Evolutionary conservation across 2,113 vertebrate genomes (phyloP).

Genomic region (Acrocephalus arundinaceus): DNA sequence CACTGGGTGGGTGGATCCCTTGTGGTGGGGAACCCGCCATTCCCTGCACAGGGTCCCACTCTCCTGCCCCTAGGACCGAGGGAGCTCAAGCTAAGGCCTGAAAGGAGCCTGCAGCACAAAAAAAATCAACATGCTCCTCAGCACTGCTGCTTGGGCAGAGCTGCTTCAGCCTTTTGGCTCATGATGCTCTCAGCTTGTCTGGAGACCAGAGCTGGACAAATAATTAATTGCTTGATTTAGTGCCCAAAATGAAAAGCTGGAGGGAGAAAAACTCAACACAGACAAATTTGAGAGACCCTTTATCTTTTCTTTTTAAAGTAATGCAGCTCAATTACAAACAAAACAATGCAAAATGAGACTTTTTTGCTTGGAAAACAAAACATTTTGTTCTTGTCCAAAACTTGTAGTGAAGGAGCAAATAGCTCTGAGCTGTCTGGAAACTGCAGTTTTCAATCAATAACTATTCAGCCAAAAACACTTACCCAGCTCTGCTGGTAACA

Average conservation of each 20-base stretch:
- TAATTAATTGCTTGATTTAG: constrained; percentile 40
- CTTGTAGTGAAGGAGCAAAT: not conserved
- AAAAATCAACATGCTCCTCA: not conserved
- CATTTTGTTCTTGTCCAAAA: not conserved
- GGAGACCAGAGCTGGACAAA: constrained; percentile 17
- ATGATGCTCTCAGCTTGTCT: not conserved
- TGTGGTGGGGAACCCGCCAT: not conserved
- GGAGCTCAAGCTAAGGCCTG: not conserved
- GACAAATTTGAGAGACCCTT: not conserved
- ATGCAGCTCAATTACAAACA: not conserved
- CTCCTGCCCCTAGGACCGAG: rapidly evolving
- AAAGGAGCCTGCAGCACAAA: not conserved
- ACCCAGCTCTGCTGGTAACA: not conserved
- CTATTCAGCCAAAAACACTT: not conserved
- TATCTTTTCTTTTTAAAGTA: constrained; percentile 1
- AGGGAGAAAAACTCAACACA: not conserved
- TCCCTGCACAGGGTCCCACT: not conserved
- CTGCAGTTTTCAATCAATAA: constrained; percentile 39
- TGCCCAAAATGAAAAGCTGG: constrained; percentile 20
- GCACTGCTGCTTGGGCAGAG: not conserved
- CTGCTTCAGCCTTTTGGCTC: not conserved
- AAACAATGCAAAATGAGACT: constrained; percentile 3
- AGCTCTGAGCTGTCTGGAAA: not conserved
- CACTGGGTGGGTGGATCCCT: rapidly evolving
- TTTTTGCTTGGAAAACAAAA: constrained; percentile 16